These are phyloP conservation scores for Nephrotoma guestfalica DNA, from an alignment of 2,888 invertebrate species.

Conservation along the genomic window DNA sequence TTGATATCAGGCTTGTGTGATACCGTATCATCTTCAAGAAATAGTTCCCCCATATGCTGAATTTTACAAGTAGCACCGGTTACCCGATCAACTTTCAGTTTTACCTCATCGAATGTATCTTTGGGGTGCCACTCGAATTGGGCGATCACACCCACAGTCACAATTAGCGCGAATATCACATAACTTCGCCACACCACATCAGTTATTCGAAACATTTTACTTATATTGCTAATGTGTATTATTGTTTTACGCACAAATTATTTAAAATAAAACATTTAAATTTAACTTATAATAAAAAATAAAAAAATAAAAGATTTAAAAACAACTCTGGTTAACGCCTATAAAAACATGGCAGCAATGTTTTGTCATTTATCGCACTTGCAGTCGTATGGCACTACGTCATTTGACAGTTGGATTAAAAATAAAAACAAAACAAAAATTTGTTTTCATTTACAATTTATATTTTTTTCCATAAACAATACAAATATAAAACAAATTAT, in stretches of 20 bases:
- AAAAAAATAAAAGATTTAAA: not conserved
- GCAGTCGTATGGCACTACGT: not conserved
- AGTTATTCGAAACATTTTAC: not conserved
- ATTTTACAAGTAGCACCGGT: slow-evolving; percentile 80
- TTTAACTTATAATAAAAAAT: not conserved
- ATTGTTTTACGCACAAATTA: not conserved
- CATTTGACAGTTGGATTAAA: not conserved
- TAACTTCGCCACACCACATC: slow-evolving; percentile 27
- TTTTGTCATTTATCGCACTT: not conserved
- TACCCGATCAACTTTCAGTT: slow-evolving; percentile 68
- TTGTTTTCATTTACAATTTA: not conserved
- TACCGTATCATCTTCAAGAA: slow-evolving; percentile 67
- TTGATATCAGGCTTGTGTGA: slow-evolving; percentile 89
- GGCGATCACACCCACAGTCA: slow-evolving; percentile 50
- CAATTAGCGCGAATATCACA: slow-evolving; percentile 22
- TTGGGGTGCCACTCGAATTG: slow-evolving; percentile 87
- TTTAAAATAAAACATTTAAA: not conserved
- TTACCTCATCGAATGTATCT: slow-evolving; percentile 82
- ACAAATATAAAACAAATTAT: not conserved
- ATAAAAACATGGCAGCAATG: slow-evolving; percentile 5
- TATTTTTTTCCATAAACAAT: not conserved
- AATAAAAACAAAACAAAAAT: not conserved
- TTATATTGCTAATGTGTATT: not conserved
- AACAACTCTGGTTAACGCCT: slow-evolving; percentile 3
- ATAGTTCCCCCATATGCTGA: slow-evolving; percentile 68